phyloP scores from a whole-genome alignment of 2,888 invertebrate species.

The Ptilodon capucinus region DNA sequence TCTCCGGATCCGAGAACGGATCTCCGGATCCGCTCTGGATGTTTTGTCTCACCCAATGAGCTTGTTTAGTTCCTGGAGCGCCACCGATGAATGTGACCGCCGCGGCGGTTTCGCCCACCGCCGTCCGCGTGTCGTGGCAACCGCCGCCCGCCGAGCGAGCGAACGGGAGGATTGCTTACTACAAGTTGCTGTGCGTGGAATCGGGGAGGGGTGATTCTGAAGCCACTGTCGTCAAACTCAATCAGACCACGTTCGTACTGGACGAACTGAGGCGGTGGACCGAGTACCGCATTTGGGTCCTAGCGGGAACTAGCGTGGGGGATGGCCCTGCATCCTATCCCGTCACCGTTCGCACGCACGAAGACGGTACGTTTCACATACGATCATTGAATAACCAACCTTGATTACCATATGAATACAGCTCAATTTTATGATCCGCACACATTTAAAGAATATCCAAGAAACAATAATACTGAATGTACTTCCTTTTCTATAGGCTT shows the following conservation, averaged over 20 bases:
- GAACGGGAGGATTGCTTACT: slow-evolving; percentile 96
- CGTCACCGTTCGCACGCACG: slow-evolving; percentile 96
- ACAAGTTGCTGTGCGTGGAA: slow-evolving; percentile 96
- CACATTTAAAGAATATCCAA: no score
- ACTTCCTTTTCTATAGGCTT: slow-evolving; percentile 1
- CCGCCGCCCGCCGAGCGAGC: slow-evolving; percentile 95
- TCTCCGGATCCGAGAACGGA: slow-evolving; percentile 22
- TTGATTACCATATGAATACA: slow-evolving; percentile 10
- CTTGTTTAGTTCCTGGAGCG: slow-evolving; percentile 94
- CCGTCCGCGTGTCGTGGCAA: slow-evolving; percentile 95
- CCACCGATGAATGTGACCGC: slow-evolving; percentile 97
- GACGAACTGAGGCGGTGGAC: slow-evolving; percentile 97
- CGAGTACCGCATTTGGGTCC: slow-evolving; percentile 97
- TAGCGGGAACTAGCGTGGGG: slow-evolving; percentile 97
- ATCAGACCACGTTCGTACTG: slow-evolving; percentile 90
- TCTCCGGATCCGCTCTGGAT: slow-evolving; percentile 22
- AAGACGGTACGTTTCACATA: slow-evolving; percentile 96
- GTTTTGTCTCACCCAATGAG: slow-evolving; percentile 50
- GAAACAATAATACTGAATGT: no score
- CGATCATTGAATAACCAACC: slow-evolving; percentile 18
- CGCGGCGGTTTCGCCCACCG: slow-evolving; percentile 93
- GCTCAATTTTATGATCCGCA: slow-evolving; percentile 49
- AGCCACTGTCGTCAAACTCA: slow-evolving; percentile 90
- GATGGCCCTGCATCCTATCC: slow-evolving; percentile 97
- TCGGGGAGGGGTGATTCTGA: slow-evolving; percentile 92